Base-by-base conservation (phyloP, 2,113 vertebrate species). In the Malaclemys terrapin region DNA sequence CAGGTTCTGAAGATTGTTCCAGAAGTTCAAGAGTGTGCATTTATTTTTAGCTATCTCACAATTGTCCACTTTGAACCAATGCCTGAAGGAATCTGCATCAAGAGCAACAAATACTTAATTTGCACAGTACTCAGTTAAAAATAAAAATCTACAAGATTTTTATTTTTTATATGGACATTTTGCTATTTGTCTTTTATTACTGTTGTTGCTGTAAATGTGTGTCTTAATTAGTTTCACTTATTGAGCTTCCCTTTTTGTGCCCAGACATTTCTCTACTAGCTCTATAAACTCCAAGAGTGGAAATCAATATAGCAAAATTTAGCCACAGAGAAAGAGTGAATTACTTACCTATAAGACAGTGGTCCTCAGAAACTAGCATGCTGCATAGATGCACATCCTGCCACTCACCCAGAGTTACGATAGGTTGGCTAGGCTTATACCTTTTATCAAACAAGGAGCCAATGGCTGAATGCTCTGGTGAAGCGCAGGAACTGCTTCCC, bases 91-190 rank as follows among this genome's bases (percentile, higher is more conserved):
- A 88, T 84, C 13, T 92, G 35, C 88, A 85, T 93, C 89, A 88
- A 94, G 91, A 89, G 94, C 92, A 96, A 87, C 83, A 94, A 84
- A 89, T 42, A 89, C 12, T 59, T 0, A 6, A 88, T 89, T 93
- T 95, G 87, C 87, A 81, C 88, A 96, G 75, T n/a, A 83, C 90
- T 93, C 94, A 95, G 93, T 95, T 90, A 96, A 95, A 69, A 84
- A 31, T 8, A 86, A 92, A 93, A 84, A 90, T 82, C 78, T 95
- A 80, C 50, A 95, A 79, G 87, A 95, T 93, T 82, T 93, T 89
- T 95, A 53, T 91, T 95, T 95, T 65, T 95, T 62, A 93, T 69
- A 78, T 49, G 83, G 54, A 5, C 42, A 85, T 93, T 92, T 75
- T 88, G 91, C 38, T 45, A 91, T 81, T 93, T 91, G 57, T 91